Percentiles rank a stretch among this genome's conserved stretches.
Evolutionary conservation across 53 echinoderm and acorn worm genomes (phyloP).

Genomic region (Mesocentrotus franciscanus): DNA sequence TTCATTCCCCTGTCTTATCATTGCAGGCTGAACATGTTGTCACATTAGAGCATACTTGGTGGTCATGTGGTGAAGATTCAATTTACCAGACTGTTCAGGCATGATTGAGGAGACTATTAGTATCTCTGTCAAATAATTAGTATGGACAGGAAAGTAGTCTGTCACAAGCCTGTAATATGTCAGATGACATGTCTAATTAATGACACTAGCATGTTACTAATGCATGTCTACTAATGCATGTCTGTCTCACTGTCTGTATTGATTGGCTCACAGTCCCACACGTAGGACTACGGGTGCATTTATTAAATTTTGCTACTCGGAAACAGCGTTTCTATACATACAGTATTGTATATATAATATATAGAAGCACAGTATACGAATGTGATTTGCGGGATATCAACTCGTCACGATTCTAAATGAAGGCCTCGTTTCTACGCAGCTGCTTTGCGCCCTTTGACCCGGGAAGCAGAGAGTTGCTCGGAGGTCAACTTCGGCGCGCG

Average conservation of each 20-base stretch:
- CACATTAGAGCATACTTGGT: background rate
- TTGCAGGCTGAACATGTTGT: background rate
- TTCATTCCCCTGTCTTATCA: no score
- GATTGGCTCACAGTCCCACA: background rate
- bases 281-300: background rate
- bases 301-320: no score
- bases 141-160: slow-evolving; percentile 32
- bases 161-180: slow-evolving; percentile 15
- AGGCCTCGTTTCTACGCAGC: no score
- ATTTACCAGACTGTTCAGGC: background rate
- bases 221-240: slow-evolving; percentile 37
- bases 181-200: slow-evolving; percentile 54
- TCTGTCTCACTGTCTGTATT: slow-evolving; percentile 27
- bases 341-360: no score
- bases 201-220: slow-evolving; percentile 21
- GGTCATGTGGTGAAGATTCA: background rate
- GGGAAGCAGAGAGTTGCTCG: no score
- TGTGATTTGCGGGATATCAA: no score
- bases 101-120: slow-evolving; percentile 34
- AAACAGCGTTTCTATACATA: no score
- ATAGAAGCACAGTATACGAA: no score
- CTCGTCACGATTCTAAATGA: no score
- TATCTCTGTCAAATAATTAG: background rate
- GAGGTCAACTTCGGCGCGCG: no score
- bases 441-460: no score